Base-by-base conservation (phyloP, 2,888 invertebrate species). In the Callimorpha dominula region DNA sequence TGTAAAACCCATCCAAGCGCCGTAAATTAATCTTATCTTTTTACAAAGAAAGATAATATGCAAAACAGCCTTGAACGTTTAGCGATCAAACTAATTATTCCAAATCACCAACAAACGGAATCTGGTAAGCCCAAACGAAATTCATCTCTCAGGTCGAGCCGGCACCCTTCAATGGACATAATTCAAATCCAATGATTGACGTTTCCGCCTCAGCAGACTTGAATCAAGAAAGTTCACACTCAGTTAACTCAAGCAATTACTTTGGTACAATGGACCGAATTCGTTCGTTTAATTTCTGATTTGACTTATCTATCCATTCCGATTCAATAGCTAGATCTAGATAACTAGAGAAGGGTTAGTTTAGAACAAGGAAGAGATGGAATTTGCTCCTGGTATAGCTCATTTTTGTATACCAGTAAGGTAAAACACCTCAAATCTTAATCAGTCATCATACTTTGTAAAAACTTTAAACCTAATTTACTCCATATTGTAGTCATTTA, bases 111-210 rank as follows among this genome's bases (percentile, higher is more conserved):
- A 74, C 49, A 67, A 71, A 68, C 60, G 60, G 15, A 67, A 68
- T 54, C 65, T 64, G 65, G 17, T 65, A 66, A 70, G 52, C 69
- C 46, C 65, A 65, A 81, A 81, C 75, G 74, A 79, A 79, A 81
- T 79, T 75, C 52, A 67, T 50, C 50, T 63, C 14, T 15, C 20
- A 69, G 64, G 66, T 57, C 60, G 57, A 65, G 43, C 65, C 72
- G 31, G 71, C 72, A 73, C 71, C 81, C 79, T 81, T 67, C 75
- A 79, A 74, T 77, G 67, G 76, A 65, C 80, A 77, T 79, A 75
- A 79, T 83, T 81, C 78, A 74, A 76, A 76, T 77, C 67, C 84
- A 85, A 77, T 84, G 83, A 84, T 85, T 83, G 85, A 83, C 85
- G 76, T 83, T 84, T 85, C 75, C 77, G 60, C 81, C 73, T 77